Conservation (phyloP, 2,888 invertebrate genomes). For the Perizoma flavofasciatum region DNA sequence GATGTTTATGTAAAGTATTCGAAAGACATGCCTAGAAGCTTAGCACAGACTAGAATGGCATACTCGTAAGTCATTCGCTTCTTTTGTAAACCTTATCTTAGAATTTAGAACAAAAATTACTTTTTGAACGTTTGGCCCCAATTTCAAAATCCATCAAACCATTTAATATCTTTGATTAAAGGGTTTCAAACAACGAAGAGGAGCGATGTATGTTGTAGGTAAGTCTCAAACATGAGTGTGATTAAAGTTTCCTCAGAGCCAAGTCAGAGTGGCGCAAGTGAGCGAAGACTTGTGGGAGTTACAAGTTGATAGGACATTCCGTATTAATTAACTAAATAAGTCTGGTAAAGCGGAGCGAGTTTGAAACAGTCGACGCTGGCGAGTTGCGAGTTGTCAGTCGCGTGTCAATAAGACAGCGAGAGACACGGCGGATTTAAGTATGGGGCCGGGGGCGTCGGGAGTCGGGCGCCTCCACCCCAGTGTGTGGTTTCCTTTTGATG, state of each 20-base stretch:
- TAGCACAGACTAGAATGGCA: no score
- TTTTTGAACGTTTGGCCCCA: conserved; percentile 19
- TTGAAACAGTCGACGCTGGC: conserved; percentile 71
- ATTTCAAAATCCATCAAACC: conserved; percentile 47
- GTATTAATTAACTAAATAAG: conserved; percentile 84
- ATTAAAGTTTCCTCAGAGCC: conserved; percentile 73
- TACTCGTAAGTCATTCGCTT: no score
- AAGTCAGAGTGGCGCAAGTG: conserved; percentile 59
- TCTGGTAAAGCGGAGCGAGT: conserved; percentile 72
- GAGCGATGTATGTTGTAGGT: conserved; percentile 45
- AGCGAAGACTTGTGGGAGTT: conserved; percentile 73
- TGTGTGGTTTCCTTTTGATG: conserved; percentile 85
- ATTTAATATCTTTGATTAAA: conserved; percentile 65
- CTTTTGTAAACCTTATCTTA: no score
- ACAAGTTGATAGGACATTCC: conserved; percentile 80
- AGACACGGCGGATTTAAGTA: conserved; percentile 79
- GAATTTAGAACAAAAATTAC: background rate
- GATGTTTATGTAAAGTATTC: no score
- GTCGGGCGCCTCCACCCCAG: conserved; percentile 71
- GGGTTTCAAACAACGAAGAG: conserved; percentile 50
- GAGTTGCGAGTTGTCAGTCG: conserved; percentile 79
- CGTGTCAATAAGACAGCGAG: conserved; percentile 82
- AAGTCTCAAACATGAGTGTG: conserved; percentile 57
- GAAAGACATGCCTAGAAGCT: no score
- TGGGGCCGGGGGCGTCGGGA: conserved; percentile 67